A percentile compares a stretch with the other conserved stretches of the same genome.
Evolutionary conservation across 2,113 vertebrate genomes (phyloP).

Genomic region (Globicephala melas): DNA sequence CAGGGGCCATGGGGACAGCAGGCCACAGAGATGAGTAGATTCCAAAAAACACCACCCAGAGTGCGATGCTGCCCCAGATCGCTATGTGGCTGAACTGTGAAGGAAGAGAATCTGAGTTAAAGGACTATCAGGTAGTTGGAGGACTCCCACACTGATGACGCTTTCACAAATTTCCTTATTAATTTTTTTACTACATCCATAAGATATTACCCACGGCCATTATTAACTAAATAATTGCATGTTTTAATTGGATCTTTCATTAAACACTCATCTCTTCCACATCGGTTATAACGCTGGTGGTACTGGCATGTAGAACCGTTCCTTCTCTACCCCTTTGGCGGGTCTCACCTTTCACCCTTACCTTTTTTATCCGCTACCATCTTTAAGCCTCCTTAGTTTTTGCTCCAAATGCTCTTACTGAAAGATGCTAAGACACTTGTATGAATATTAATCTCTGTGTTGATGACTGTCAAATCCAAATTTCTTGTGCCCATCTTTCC

Average conservation of each 20-base stretch:
- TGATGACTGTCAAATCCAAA: neutral
- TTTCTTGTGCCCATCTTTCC: neutral
- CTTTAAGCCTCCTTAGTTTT: neutral
- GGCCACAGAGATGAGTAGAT: slow-evolving; percentile 98
- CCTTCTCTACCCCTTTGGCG: neutral
- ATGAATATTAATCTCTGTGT: neutral
- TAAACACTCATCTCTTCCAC: neutral
- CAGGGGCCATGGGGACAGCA: slow-evolving; percentile 93
- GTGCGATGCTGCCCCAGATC: slow-evolving; percentile 97
- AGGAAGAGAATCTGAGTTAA: neutral
- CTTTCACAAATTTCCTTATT: neutral
- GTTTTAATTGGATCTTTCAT: neutral
- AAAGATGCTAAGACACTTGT: neutral
- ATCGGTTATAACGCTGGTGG: neutral
- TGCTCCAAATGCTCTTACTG: neutral
- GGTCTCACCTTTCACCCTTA: neutral
- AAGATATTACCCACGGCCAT: neutral
- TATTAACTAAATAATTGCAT: neutral
- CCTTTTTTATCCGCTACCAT: neutral
- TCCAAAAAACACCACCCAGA: slow-evolving; percentile 97
- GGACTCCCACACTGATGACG: neutral
- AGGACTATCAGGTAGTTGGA: neutral
- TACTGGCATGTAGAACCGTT: neutral
- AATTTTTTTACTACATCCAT: neutral
- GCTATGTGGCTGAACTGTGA: slow-evolving; percentile 97